Evolutionary conservation across 2,888 invertebrate genomes (phyloP).

Genomic region (Troglohyphantes excavatus): DNA sequence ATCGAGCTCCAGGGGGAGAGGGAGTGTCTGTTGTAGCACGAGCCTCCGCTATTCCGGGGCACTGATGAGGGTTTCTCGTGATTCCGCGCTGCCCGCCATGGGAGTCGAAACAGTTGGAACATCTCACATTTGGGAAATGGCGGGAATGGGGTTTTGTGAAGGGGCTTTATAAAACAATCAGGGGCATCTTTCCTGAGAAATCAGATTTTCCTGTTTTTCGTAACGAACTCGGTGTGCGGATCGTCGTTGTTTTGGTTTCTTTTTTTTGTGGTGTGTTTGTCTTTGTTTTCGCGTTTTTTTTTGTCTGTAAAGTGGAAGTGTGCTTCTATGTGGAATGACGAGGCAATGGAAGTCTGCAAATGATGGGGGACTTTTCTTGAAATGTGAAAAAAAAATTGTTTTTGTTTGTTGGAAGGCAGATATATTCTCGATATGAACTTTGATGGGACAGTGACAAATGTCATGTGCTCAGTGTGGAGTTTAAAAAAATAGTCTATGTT

Average conservation of each 20-base stretch:
- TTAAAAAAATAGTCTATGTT: too few relatives aligned
- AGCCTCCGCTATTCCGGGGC: background rate
- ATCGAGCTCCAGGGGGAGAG: conserved; percentile 41
- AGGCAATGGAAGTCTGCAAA: background rate
- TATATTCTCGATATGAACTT: too few relatives aligned
- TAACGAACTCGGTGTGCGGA: conserved; percentile 43
- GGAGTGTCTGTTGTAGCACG: background rate
- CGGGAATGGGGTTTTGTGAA: conserved; percentile 54
- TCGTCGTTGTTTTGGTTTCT: background rate
- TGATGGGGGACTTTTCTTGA: background rate
- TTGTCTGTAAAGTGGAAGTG: background rate
- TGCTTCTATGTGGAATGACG: background rate
- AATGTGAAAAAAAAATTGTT: background rate
- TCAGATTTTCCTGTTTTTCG: conserved; percentile 25
- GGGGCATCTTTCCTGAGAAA: conserved; percentile 30
- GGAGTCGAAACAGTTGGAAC: conserved; percentile 67
- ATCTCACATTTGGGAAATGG: conserved; percentile 67
- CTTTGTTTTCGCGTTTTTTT: background rate
- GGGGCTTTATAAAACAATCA: conserved; percentile 75
- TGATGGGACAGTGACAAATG: too few relatives aligned
- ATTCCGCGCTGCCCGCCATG: conserved; percentile 51
- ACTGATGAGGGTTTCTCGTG: conserved; percentile 77
- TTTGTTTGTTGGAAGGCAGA: too few relatives aligned
- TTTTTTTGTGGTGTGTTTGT: background rate
- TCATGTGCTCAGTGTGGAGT: too few relatives aligned